Conservation (phyloP, 2,888 invertebrate genomes). For the Philereme vetulata region DNA sequence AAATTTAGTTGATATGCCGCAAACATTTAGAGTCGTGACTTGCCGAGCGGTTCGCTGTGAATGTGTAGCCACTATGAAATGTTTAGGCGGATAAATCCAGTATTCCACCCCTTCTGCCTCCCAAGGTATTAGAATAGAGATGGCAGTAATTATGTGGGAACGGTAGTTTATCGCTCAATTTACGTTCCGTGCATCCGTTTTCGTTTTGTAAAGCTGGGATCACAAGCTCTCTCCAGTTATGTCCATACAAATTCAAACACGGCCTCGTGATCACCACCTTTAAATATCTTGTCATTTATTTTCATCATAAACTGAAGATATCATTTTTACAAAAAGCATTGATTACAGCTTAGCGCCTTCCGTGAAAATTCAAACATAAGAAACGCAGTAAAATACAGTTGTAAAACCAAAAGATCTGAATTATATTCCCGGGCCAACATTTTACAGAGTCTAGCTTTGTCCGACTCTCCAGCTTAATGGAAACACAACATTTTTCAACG, state of each 20-base stretch:
- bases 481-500: constrained; percentile 45
- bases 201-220: constrained; percentile 4
- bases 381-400: constrained; percentile 9
- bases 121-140: constrained; percentile 44
- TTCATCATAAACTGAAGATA: too few species aligned
- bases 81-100: constrained; percentile 47
- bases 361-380: background rate
- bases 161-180: constrained; percentile 34
- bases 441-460: constrained; percentile 26
- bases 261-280: too few species aligned
- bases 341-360: too few species aligned
- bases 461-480: constrained; percentile 38
- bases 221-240: background rate
- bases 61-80: constrained; percentile 49
- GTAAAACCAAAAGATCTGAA: constrained; percentile 18
- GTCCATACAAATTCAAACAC: too few species aligned
- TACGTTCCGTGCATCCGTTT: constrained; percentile 18
- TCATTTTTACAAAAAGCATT: too few species aligned
- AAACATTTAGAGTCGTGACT: constrained; percentile 2
- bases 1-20: background rate
- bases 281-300: too few species aligned
- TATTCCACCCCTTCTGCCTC: constrained; percentile 42
- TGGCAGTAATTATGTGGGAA: constrained; percentile 40
- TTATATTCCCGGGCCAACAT: constrained; percentile 22
- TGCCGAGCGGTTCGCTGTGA: background rate